Conservation (phyloP, 2,113 vertebrate genomes). For the Phalacrocorax aristotelis region DNA sequence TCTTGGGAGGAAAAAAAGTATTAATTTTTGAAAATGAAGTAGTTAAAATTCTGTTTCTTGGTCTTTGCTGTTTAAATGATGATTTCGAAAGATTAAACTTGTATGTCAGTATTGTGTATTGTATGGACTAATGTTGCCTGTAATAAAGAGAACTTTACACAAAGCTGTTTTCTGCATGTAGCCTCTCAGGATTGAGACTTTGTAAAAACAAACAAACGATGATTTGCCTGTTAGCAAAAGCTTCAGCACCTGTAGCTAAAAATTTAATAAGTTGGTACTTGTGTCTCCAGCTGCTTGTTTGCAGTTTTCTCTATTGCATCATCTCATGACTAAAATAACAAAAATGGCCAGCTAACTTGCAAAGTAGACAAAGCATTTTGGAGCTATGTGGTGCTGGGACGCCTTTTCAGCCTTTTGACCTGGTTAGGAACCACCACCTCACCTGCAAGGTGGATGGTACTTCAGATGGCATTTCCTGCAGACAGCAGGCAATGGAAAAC, state of each 20-base stretch:
- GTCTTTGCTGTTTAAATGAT: constrained; percentile 78
- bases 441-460: background rate
- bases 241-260: constrained; percentile 19
- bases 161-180: constrained; percentile 57
- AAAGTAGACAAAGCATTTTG: background rate
- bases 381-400: background rate
- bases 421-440: background rate
- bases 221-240: constrained; percentile 26
- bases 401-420: background rate
- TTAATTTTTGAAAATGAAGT: constrained; percentile 78
- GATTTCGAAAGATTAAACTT: constrained; percentile 79
- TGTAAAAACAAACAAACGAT: constrained; percentile 4
- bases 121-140: constrained; percentile 81
- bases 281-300: background rate
- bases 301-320: background rate
- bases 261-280: background rate
- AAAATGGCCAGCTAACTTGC: background rate
- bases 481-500: background rate
- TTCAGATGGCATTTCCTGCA: background rate
- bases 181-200: constrained; percentile 37
- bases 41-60: constrained; percentile 78
- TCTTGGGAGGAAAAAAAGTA: constrained; percentile 70
- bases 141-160: constrained; percentile 82
- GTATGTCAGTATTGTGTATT: constrained; percentile 81
- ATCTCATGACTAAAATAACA: background rate